These are phyloP conservation scores for Heliconius congener DNA, from an alignment of 1,140 invertebrate species.

Conservation along the genomic window DNA sequence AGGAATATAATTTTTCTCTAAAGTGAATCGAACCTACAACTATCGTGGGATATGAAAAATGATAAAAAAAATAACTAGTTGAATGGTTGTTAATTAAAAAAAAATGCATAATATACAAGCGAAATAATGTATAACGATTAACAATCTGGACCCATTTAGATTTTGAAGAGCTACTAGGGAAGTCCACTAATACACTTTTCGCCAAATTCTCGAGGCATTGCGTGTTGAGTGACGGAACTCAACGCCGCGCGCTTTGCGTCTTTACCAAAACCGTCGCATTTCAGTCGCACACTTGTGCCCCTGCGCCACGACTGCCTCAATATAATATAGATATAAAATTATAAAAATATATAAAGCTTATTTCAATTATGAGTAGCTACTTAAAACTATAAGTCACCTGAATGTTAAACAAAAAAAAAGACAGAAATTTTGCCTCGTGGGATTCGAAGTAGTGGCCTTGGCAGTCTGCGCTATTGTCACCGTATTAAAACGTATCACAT, in stretches of 20 bases:
- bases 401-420: background rate
- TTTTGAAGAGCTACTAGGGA: too few relatives aligned
- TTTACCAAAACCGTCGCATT: background rate
- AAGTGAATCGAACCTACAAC: too few relatives aligned
- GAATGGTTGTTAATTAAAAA: too few relatives aligned
- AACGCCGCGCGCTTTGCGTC: background rate
- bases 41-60: too few relatives aligned
- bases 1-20: too few relatives aligned
- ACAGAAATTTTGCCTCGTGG: background rate
- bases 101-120: too few relatives aligned
- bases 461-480: background rate
- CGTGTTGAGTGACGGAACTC: background rate
- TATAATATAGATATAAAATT: background rate
- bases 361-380: too few relatives aligned
- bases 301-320: background rate
- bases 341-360: too few relatives aligned
- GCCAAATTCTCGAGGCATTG: background rate
- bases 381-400: too few relatives aligned
- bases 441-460: background rate
- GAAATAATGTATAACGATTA: too few relatives aligned
- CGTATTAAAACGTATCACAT: background rate
- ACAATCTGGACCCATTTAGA: too few relatives aligned
- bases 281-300: background rate
- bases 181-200: background rate
- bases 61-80: too few relatives aligned